phyloP scores from a whole-genome alignment of 2,888 invertebrate species.

The Xylota segnis region DNA sequence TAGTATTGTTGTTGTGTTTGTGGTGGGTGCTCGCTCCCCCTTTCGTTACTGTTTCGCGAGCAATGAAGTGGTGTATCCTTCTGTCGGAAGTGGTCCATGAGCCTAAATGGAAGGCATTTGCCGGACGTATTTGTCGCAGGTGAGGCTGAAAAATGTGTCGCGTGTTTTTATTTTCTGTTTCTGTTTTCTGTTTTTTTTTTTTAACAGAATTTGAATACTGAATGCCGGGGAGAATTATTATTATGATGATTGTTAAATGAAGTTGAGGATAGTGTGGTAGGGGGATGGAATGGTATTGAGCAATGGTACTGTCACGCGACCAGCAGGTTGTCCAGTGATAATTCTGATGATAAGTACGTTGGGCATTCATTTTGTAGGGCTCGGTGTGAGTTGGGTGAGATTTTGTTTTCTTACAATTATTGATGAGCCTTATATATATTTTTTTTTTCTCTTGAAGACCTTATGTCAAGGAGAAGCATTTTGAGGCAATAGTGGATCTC shows the following conservation, averaged over 20 bases:
- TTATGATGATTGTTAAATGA: constrained; percentile 49
- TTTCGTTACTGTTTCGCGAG: constrained; percentile 10
- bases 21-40: constrained; percentile 19
- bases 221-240: constrained; percentile 17
- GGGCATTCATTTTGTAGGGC: background rate
- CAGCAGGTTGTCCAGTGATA: constrained; percentile 19
- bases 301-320: constrained; percentile 7
- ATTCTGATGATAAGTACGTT: constrained; percentile 19
- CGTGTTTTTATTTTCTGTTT: constrained; percentile 17
- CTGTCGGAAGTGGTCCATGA: constrained; percentile 66
- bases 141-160: constrained; percentile 25
- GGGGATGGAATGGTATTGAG: background rate
- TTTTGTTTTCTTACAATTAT: background rate
- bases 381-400: background rate
- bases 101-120: constrained; percentile 56
- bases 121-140: constrained; percentile 61
- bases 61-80: constrained; percentile 69
- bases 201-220: constrained; percentile 21
- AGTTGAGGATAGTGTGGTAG: background rate
- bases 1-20: constrained; percentile 30
- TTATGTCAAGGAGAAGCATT: too few species aligned
- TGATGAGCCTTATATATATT: background rate
- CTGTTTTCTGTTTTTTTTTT: too few species aligned
- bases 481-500: too few species aligned
- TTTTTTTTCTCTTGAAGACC: background rate